These are phyloP conservation scores for Molossus molossus DNA, from an alignment of 2,797 vertebrate genomes.

Conservation along the genomic window DNA sequence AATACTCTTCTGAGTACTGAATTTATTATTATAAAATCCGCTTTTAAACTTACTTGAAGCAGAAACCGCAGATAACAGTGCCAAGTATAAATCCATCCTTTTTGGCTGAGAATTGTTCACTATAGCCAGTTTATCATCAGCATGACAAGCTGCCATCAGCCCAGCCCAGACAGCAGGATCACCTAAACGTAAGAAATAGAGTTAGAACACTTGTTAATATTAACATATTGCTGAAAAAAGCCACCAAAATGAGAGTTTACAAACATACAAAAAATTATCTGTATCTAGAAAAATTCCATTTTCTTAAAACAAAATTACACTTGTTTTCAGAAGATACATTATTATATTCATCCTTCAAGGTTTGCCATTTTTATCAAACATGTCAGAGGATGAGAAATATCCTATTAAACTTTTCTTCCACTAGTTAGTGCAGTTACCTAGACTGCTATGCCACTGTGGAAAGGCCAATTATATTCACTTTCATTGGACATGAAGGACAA, in stretches of 20 bases:
- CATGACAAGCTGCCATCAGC: constrained; percentile 97
- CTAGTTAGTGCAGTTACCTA: not conserved
- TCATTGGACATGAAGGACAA: not conserved
- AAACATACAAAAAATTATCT: not conserved
- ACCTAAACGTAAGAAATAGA: constrained; percentile 89
- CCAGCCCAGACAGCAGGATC: constrained; percentile 96
- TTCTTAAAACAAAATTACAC: constrained; percentile 36
- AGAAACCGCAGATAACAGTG: constrained; percentile 93
- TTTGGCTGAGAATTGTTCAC: constrained; percentile 90
- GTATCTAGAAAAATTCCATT: not conserved
- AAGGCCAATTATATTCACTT: not conserved
- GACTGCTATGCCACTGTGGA: not conserved
- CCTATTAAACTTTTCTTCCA: not conserved
- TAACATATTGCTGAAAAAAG: not conserved
- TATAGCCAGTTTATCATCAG: constrained; percentile 92
- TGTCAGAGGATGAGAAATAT: constrained; percentile 27
- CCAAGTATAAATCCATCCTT: constrained; percentile 90
- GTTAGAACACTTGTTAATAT: not conserved
- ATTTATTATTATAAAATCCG: constrained; percentile 28
- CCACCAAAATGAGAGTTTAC: constrained; percentile 18
- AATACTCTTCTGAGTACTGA: constrained; percentile 19
- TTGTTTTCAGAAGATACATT: constrained; percentile 30
- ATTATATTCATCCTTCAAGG: constrained; percentile 28
- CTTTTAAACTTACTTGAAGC: constrained; percentile 93
- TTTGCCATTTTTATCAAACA: not conserved